Evolutionary conservation across 2,113 vertebrate species (phyloP), one percentile per base, ranked within the genome.

Genomic region (Tachycineta bicolor): DNA sequence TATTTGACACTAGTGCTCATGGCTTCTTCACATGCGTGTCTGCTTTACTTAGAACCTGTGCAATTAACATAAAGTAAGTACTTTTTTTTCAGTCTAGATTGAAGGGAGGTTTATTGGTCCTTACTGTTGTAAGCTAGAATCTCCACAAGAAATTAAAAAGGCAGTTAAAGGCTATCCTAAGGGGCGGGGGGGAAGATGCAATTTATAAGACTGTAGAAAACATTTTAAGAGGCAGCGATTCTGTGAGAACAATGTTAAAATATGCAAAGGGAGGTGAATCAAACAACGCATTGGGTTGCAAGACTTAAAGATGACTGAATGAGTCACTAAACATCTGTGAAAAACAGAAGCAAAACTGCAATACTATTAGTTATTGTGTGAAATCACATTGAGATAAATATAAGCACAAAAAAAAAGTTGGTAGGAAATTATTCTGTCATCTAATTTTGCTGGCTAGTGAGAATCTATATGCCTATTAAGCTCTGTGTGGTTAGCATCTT

Each of bases 361-460:
- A 29, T 85, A 19, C 21, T 21, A 69, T 76, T 73, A 58, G 55
- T 47, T 84, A 85, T 10, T 85, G 50, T 43, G 75, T 2, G 25
- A 68, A 87, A 83, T 93, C 95, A 49, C 29, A 55, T 62, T 82
- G 67, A 79, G 67, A 77, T 69, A 96, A 95, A 90, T 87, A 80
- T 12, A 89, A 94, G 52, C 59, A 37, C 41, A 49, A 64, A 80
- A 46, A 46, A 70, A 81, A 90, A 84, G 37, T 87, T 91, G 56
- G 34, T 69, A 80, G 68, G 77, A 89, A 75, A 83, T 89, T 65
- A 89, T 91, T 74, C 65, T 76, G 63, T 85, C 70, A 46, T 84
- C 75, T 65, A 23, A 73, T 83, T 73, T 92, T 91, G 68, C 31
- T 80, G 44, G 62, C 37, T 93, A 84, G 58, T 83, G 68, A 58